Conservation (phyloP, 2,888 invertebrate genomes). For the Drosophila quinaria region DNA sequence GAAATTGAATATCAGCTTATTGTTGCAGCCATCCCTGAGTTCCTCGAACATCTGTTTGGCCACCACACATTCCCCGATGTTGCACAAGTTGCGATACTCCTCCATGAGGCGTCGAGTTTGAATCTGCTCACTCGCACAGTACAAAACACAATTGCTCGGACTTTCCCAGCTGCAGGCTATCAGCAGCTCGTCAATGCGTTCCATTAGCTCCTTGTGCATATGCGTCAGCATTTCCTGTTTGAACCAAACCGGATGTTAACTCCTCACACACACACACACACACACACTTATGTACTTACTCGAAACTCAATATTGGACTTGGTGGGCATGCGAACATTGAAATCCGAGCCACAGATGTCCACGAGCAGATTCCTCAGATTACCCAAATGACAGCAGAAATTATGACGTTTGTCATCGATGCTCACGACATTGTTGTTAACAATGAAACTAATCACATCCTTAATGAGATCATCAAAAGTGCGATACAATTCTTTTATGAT, state of each 20-base stretch:
- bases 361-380: slow-evolving; percentile 72
- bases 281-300: slow-evolving; percentile 34
- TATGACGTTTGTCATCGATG: slow-evolving; percentile 49
- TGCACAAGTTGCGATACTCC: slow-evolving; percentile 50
- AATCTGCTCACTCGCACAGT: slow-evolving; percentile 22
- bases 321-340: slow-evolving; percentile 74
- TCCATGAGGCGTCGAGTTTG: slow-evolving; percentile 35
- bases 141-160: slow-evolving; percentile 12
- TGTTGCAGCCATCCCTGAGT: slow-evolving; percentile 30
- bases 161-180: slow-evolving; percentile 43
- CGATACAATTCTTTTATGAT: slow-evolving; percentile 53
- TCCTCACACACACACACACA: background rate
- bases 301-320: slow-evolving; percentile 75
- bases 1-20: slow-evolving; percentile 55
- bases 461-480: slow-evolving; percentile 58
- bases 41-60: slow-evolving; percentile 57
- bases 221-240: slow-evolving; percentile 67
- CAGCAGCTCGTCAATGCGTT: slow-evolving; percentile 45
- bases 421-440: slow-evolving; percentile 34
- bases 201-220: slow-evolving; percentile 66
- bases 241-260: background rate
- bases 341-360: slow-evolving; percentile 71
- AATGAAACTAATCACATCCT: slow-evolving; percentile 50
- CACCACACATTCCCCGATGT: slow-evolving; percentile 44
- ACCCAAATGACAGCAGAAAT: slow-evolving; percentile 70